Base-by-base conservation (phyloP, 2,888 invertebrate genomes). In the Aphidius colemani region DNA sequence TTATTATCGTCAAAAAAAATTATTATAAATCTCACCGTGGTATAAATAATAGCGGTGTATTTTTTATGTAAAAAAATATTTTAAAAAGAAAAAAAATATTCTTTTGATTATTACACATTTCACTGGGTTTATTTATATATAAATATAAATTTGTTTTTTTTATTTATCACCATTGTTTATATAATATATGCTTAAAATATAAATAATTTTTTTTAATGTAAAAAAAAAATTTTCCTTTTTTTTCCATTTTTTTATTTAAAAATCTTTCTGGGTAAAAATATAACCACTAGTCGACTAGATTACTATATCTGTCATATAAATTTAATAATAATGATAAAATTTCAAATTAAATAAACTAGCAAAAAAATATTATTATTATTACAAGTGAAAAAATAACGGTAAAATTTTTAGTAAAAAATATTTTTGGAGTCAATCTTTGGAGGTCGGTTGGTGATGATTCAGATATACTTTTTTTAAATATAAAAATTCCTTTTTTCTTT, bases 371-470 rank as follows among this genome's bases (percentile, higher is more conserved):
- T 13, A 43, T 56, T 7, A 51, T 57, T 39, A n/a, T 39, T 43
- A 45, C 10, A 43, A 74, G 75, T 74, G 71, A 71, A 72, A 71
- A 70, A 71, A 72, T 68, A 71, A 68, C 65, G 57, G 61, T 70
- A 63, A 66, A 71, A 66, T 70, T 68, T 68, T 71, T 74, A 75
- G 68, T 78, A 75, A 77, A 69, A 79, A 76, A 78, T 77, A 75
- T 79, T 79, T 79, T 79, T 79, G 79, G 78, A 70, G 67, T 75
- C 75, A 65, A 76, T 79, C 78, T 79, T 79, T 79, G 78, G 78
- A 30, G 30, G 30, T 5, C 5, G 30, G 30, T 30, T 30, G 3
- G 73, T 74, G 71, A 74, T 72, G 74, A 72, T 76, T 66, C 67
- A 30, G 30, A 30, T 30, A 30, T 30, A 30, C 30, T 30, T 30